phyloP scores from a whole-genome alignment of 2,113 vertebrate genomes.

The Petroica traversi region DNA sequence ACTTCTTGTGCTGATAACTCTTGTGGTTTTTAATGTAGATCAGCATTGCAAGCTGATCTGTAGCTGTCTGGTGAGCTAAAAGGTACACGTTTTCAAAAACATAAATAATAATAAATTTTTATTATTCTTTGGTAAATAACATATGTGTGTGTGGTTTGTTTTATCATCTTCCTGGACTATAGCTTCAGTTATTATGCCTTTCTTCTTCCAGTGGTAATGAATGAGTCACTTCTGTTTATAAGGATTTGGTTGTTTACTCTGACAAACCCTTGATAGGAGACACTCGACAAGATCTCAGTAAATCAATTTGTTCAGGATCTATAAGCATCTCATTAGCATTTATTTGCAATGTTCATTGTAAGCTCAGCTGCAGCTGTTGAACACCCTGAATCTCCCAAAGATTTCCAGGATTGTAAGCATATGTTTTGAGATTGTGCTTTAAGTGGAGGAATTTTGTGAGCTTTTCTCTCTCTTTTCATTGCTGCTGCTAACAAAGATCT shows the following conservation, averaged over 20 bases:
- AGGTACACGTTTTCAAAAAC: neutral
- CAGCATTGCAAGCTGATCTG: neutral
- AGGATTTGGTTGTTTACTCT: constrained; percentile 60
- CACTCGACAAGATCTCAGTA: constrained; percentile 50
- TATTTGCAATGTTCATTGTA: constrained; percentile 29
- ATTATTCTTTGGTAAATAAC: neutral
- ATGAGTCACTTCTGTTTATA: constrained; percentile 51
- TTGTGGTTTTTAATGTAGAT: neutral
- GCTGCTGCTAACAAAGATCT: constrained; percentile 17
- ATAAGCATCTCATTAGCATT: constrained; percentile 62
- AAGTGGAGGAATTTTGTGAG: constrained; percentile 43
- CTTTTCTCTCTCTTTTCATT: neutral
- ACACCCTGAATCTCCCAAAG: constrained; percentile 2
- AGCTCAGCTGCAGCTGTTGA: constrained; percentile 53
- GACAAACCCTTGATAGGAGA: constrained; percentile 43
- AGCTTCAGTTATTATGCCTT: neutral
- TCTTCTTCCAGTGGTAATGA: constrained; percentile 17
- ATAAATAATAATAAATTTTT: no score
- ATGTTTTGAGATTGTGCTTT: constrained; percentile 13
- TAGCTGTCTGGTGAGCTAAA: neutral
- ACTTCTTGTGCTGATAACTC: neutral
- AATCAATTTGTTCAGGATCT: constrained; percentile 66
- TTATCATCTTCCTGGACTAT: neutral
- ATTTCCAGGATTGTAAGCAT: constrained; percentile 16
- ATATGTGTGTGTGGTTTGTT: neutral